phyloP scores from a whole-genome alignment of 2,888 invertebrate genomes.

The Polietes domitor region DNA sequence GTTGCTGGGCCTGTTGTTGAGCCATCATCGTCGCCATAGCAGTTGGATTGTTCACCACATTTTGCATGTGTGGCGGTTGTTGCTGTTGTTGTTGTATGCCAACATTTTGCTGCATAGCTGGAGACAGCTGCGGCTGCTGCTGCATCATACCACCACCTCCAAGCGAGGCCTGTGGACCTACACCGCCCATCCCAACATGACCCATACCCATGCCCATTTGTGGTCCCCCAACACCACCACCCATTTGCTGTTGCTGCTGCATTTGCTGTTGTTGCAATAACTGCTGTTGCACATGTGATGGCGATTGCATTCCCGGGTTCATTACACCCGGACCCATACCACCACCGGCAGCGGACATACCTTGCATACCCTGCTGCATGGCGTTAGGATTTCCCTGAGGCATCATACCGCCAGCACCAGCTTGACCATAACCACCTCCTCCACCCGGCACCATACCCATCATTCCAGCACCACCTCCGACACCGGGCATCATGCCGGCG shows the following conservation, averaged over 20 bases:
- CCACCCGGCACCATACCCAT: slow-evolving; percentile 59
- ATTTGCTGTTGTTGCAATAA: slow-evolving; percentile 70
- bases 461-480: slow-evolving; percentile 16
- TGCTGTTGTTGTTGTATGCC: slow-evolving; percentile 69
- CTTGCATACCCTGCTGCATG: slow-evolving; percentile 62
- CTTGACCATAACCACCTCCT: slow-evolving; percentile 57
- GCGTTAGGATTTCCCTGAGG: slow-evolving; percentile 54
- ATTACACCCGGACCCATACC: slow-evolving; percentile 70
- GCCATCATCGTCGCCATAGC: slow-evolving; percentile 49
- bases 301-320: slow-evolving; percentile 68
- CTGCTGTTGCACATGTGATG: slow-evolving; percentile 68
- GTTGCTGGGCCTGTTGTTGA: slow-evolving; percentile 54
- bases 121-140: slow-evolving; percentile 73
- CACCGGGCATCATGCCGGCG: slow-evolving; percentile 59
- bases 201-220: slow-evolving; percentile 55
- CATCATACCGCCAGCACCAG: slow-evolving; percentile 39
- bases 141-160: slow-evolving; percentile 69
- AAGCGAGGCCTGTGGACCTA: slow-evolving; percentile 40
- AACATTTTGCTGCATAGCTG: slow-evolving; percentile 59
- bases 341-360: slow-evolving; percentile 47
- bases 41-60: slow-evolving; percentile 31
- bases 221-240: slow-evolving; percentile 39
- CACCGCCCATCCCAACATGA: slow-evolving; percentile 51
- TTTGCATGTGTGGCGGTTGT: slow-evolving; percentile 54
- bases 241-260: slow-evolving; percentile 69